Percentiles rank a stretch among this genome's conserved stretches.
Evolutionary conservation across 2,113 vertebrate species (phyloP).

Genomic region (Mionectes macconnelli): DNA sequence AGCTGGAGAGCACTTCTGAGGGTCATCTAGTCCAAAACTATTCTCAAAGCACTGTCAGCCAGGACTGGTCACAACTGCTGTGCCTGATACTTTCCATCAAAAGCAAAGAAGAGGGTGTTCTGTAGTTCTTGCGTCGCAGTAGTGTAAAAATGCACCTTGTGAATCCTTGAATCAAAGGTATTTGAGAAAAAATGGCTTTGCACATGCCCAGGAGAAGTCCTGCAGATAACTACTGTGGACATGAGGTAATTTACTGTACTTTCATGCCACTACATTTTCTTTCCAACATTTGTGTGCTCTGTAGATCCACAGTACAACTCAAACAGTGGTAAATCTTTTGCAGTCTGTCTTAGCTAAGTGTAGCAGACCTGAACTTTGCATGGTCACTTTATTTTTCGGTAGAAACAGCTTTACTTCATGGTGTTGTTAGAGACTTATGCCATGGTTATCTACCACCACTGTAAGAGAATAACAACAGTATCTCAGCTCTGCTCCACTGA

Average conservation of each 20-base stretch:
- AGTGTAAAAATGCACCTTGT: rapidly evolving
- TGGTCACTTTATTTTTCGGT: not conserved
- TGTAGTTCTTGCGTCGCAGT: rapidly evolving
- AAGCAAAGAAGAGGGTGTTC: not conserved
- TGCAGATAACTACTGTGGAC: not conserved
- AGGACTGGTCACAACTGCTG: not conserved
- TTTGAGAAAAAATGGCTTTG: not conserved
- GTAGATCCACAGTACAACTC: not conserved
- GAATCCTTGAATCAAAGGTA: not conserved
- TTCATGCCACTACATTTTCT: not conserved
- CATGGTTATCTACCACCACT: not conserved
- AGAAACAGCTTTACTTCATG: not conserved
- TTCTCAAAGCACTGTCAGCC: not conserved
- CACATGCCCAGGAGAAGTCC: not conserved
- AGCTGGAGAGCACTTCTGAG: not conserved
- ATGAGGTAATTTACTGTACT: not conserved
- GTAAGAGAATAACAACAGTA: not conserved
- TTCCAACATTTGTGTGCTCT: not conserved
- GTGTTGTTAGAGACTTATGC: not conserved
- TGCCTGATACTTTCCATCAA: not conserved
- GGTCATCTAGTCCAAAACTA: not conserved
- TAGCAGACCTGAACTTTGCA: not conserved
- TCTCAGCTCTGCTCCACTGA: not conserved
- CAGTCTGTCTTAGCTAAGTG: not conserved
- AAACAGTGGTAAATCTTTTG: not conserved